phyloP scores from a whole-genome alignment of 2,797 vertebrate species.

The Podargus strigoides region DNA sequence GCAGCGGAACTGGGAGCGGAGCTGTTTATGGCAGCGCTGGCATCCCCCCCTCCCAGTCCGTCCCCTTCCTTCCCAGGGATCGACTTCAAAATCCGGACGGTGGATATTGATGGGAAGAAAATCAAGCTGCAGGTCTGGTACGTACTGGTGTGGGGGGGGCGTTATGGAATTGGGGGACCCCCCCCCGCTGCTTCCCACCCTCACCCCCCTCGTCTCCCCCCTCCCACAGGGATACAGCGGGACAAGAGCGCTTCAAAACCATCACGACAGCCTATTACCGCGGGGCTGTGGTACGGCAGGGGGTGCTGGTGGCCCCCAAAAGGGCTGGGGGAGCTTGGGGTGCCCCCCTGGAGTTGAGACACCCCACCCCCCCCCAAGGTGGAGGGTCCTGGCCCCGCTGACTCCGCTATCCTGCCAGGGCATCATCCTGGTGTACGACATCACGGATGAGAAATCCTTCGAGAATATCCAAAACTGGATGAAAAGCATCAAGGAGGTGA shows the following conservation, averaged over 20 bases:
- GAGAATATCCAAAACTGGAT: slow-evolving; percentile 98
- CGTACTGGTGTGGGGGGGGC: neutral
- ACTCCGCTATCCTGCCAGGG: slow-evolving; percentile 68
- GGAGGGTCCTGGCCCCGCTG: neutral
- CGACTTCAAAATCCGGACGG: slow-evolving; percentile 95
- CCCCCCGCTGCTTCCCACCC: neutral
- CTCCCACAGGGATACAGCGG: slow-evolving; percentile 88
- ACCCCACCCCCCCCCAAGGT: neutral
- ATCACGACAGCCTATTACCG: slow-evolving; percentile 96
- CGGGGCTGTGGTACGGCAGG: slow-evolving; percentile 87
- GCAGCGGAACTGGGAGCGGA: neutral
- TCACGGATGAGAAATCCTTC: slow-evolving; percentile 92
- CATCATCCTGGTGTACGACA: slow-evolving; percentile 95
- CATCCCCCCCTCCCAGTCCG: too few species aligned
- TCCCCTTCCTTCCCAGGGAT: slow-evolving; percentile 74
- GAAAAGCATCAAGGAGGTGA: slow-evolving; percentile 93
- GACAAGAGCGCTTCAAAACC: slow-evolving; percentile 96
- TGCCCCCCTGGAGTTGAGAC: too few species aligned
- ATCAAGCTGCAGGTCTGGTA: slow-evolving; percentile 96
- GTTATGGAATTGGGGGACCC: neutral
- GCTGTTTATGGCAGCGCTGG: neutral
- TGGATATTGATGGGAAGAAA: slow-evolving; percentile 91
- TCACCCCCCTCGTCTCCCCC: neutral
- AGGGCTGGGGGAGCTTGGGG: neutral
- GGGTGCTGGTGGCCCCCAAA: neutral